Evolutionary conservation across 1,140 invertebrate genomes (phyloP).

Genomic region (Magallana ariakensis): DNA sequence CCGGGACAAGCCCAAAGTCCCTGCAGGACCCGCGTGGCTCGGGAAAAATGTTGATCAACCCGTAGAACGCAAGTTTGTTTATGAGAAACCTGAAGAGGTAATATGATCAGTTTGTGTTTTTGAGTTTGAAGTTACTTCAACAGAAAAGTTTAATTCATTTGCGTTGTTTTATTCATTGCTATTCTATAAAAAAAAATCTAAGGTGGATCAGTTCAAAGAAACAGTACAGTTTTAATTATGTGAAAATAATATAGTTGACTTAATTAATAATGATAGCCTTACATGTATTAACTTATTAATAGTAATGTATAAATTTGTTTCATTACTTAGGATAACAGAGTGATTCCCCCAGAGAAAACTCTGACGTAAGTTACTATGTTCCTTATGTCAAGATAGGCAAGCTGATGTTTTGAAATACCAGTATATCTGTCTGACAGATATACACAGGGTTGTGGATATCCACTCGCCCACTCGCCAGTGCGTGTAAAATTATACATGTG

Average conservation of each 20-base stretch:
- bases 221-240: too few relatives aligned
- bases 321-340: conserved; percentile 38
- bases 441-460: too few relatives aligned
- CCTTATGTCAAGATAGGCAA: not conserved
- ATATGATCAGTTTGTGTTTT: not conserved
- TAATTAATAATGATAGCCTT: not conserved
- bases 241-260: not conserved
- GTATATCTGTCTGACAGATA: not conserved
- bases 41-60: conserved; percentile 73
- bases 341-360: conserved; percentile 42
- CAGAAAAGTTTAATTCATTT: too few relatives aligned
- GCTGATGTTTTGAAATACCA: not conserved
- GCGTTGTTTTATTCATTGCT: too few relatives aligned
- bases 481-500: too few relatives aligned
- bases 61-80: conserved; percentile 70
- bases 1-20: conserved; percentile 65
- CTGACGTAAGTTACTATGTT: conserved; percentile 52
- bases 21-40: conserved; percentile 67
- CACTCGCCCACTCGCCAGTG: too few relatives aligned
- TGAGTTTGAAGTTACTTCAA: too few relatives aligned
- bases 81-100: conserved; percentile 70
- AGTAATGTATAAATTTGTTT: too few relatives aligned
- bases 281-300: too few relatives aligned
- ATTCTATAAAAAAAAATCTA: too few relatives aligned
- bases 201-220: too few relatives aligned